These are phyloP conservation scores for Arrhamphus sclerolepis DNA, from an alignment of 2,797 vertebrate species.

Conservation along the genomic window DNA sequence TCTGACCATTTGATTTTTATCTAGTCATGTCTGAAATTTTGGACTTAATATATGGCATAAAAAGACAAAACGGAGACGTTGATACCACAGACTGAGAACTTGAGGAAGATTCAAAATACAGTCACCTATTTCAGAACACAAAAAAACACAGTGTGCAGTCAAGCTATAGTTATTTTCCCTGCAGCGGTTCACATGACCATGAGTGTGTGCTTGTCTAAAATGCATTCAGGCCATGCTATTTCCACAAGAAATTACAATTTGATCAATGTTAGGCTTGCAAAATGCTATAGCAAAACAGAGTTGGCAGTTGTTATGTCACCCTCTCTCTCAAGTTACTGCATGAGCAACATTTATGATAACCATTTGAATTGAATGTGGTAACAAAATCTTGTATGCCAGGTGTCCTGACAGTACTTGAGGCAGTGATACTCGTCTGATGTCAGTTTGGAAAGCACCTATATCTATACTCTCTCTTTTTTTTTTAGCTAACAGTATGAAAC, in stretches of 20 bases:
- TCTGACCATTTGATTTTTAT: too few relatives aligned
- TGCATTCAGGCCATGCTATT: constrained; percentile 1
- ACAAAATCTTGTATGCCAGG: constrained; percentile 6
- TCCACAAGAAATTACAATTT: constrained; percentile 8
- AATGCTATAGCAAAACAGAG: constrained; percentile 8
- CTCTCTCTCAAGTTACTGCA: constrained; percentile 1
- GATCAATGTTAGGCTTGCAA: constrained; percentile 30
- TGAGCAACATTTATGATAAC: constrained; percentile 14
- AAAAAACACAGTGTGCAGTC: constrained; percentile 7
- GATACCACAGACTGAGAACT: background rate
- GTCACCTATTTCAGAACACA: constrained; percentile 5
- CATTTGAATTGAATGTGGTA: constrained; percentile 9
- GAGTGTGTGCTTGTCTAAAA: constrained; percentile 13
- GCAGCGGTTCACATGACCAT: constrained; percentile 24
- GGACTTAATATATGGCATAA: background rate
- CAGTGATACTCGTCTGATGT: background rate
- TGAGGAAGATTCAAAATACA: constrained; percentile 15
- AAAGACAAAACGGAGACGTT: background rate
- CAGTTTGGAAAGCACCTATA: background rate
- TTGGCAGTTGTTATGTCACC: constrained; percentile 27
- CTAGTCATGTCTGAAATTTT: background rate
- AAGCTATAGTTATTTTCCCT: constrained; percentile 2
- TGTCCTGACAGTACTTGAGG: background rate
- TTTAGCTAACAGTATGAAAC: background rate
- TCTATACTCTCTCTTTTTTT: constrained; percentile 1